Conservation (phyloP, 2,888 invertebrate genomes). For the Chalcosyrphus nemorum region DNA sequence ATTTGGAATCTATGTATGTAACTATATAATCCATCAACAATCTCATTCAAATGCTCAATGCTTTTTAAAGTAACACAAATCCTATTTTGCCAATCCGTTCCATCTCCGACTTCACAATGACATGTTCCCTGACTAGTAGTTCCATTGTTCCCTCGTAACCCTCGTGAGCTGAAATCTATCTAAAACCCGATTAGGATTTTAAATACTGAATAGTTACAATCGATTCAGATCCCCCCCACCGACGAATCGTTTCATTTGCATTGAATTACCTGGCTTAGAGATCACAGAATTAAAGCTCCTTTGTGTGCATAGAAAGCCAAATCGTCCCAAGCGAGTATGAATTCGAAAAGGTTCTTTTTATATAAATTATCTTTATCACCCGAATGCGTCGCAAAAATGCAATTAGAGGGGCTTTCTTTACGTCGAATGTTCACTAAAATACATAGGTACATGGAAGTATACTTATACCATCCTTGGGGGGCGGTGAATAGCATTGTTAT, state of each 20-base stretch:
- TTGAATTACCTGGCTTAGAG: constrained; percentile 42
- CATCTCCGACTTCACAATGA: constrained; percentile 9
- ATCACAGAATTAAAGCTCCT: constrained; percentile 27
- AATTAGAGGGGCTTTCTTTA: constrained; percentile 32
- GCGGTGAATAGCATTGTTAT: background rate
- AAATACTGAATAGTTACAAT: background rate
- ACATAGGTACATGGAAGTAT: too few relatives aligned
- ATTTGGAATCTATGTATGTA: constrained; percentile 16
- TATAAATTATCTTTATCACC: constrained; percentile 13
- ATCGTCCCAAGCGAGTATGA: background rate
- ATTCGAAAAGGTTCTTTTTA: background rate
- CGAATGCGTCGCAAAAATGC: constrained; percentile 30
- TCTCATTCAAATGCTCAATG: constrained; percentile 37
- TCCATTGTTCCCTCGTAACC: constrained; percentile 4
- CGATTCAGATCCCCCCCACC: background rate
- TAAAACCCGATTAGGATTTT: constrained; percentile 30
- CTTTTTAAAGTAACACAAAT: constrained; percentile 38
- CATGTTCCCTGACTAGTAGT: background rate
- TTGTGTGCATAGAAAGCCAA: background rate
- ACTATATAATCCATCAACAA: constrained; percentile 30
- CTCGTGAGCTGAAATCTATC: constrained; percentile 6
- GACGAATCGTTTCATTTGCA: constrained; percentile 44
- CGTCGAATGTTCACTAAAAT: constrained; percentile 7
- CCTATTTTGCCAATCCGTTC: constrained; percentile 42
- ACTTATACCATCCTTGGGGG: constrained; percentile 11